phyloP scores from a whole-genome alignment of 2,113 vertebrate species.

The Peromyscus leucopus region DNA sequence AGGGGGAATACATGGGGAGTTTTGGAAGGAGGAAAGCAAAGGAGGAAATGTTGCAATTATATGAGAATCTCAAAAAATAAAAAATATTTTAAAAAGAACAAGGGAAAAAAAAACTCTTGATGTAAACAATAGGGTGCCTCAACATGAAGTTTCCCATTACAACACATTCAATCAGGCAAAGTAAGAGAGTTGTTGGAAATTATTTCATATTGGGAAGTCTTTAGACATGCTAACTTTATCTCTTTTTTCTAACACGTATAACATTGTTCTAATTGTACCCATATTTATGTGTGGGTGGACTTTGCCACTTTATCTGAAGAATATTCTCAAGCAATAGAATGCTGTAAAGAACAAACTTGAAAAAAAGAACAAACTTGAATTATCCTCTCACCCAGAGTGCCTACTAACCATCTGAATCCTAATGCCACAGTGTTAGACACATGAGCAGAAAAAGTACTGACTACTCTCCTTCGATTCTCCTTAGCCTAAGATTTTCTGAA shows the following conservation, averaged over 20 bases:
- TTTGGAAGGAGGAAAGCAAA: neutral
- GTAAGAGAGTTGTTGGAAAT: neutral
- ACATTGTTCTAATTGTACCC: neutral
- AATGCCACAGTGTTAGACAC: neutral
- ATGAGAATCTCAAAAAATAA: neutral
- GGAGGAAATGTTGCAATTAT: neutral
- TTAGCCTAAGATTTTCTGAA: neutral
- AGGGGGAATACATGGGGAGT: neutral
- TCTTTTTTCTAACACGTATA: neutral
- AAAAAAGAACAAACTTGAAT: neutral
- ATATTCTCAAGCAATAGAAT: neutral
- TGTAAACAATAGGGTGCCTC: neutral
- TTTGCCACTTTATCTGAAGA: neutral
- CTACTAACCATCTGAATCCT: neutral
- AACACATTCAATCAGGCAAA: neutral
- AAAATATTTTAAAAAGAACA: neutral
- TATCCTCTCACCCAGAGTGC: neutral
- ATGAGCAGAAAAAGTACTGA: neutral
- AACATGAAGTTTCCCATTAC: neutral
- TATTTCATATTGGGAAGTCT: neutral
- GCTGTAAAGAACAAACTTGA: neutral
- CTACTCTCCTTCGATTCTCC: neutral
- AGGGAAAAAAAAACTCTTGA: neutral
- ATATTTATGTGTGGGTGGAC: neutral
- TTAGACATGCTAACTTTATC: neutral